These are phyloP conservation scores for Caranx melampygus DNA, from an alignment of 2,113 vertebrate genomes.

Conservation along the genomic window DNA sequence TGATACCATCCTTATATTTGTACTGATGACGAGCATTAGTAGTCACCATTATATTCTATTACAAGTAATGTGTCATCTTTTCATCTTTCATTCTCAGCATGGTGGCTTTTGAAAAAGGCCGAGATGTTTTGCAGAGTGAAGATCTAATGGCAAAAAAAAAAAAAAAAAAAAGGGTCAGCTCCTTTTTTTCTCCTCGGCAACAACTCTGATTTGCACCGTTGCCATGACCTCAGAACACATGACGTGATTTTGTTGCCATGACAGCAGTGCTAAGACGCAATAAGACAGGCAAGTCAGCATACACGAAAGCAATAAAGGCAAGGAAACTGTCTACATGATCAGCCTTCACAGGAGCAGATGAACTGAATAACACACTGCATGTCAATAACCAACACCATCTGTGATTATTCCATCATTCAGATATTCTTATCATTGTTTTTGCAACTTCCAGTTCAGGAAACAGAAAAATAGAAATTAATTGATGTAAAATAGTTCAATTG, in stretches of 20 bases:
- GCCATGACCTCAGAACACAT: slow-evolving; percentile 78
- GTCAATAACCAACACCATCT: slow-evolving; percentile 25
- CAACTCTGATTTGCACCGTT: slow-evolving; percentile 72
- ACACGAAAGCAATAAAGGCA: slow-evolving; percentile 62
- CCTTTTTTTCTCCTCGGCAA: slow-evolving; percentile 73
- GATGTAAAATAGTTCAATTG: neutral
- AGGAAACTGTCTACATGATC: slow-evolving; percentile 58
- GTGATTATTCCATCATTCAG: slow-evolving; percentile 27
- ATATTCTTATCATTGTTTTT: neutral
- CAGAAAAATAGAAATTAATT: neutral
- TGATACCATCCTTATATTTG: neutral
- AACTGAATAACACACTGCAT: slow-evolving; percentile 27
- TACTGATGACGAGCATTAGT: neutral
- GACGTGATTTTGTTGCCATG: slow-evolving; percentile 80
- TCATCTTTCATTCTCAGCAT: neutral
- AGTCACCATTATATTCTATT: neutral
- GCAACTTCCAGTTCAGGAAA: neutral
- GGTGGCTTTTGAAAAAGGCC: slow-evolving; percentile 7
- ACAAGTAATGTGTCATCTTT: neutral
- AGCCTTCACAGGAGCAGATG: slow-evolving; percentile 40
- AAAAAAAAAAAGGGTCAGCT: slow-evolving; percentile 53
- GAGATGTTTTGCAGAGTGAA: slow-evolving; percentile 48
- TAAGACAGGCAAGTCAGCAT: slow-evolving; percentile 59
- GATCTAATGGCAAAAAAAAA: slow-evolving; percentile 31
- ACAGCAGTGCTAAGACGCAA: slow-evolving; percentile 75